Base-by-base conservation (phyloP, 2,888 invertebrate species). In the Yponomeuta plumbellus region DNA sequence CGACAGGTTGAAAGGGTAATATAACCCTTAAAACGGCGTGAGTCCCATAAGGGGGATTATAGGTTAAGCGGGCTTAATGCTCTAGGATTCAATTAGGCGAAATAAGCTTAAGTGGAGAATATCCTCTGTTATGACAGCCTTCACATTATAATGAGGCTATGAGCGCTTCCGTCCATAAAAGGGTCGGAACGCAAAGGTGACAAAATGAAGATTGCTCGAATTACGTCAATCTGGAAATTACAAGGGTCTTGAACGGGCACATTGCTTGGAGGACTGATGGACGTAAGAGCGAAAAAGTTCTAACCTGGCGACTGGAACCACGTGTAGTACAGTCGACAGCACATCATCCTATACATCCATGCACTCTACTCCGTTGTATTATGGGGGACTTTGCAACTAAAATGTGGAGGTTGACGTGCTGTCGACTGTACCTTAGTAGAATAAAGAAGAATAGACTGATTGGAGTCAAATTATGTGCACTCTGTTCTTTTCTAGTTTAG, bases 41-140 rank as follows among this genome's bases (percentile, higher is more conserved):
- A 86, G 85, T 77, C 78, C 76, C 81, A 84, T 85, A 89, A 89
- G 88, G 78, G 80, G 86, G 90, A 90, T 91, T 91, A 90, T 84
- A 84, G 83, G 83, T 83, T 83, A 73, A 79, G 79, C 76, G 76
- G 79, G 78, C 80, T 85, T 89, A 88, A 88, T 88, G 78, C 83
- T 79, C 87, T 88, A 89, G 86, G 86, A 90, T 89, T 91, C 91
- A 91, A 91, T 91, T 91, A 90, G 82, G 81, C 74, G 89, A 84
- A 90, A 91, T 90, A 88, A 91, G 88, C 89, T 91, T 89, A 89
- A 90, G 87, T 89, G 83, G 83, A 71, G 74, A 79, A 82, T 87
- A 88, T 90, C 89, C 87, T 84, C 84, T 90, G 85, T 90, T 91
- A 76, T 90, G 91, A 91, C 91, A 88, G 86, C 85, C 79, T 77